Percentiles rank a stretch among this genome's conserved stretches.
phyloP scores from a whole-genome alignment of 2,113 vertebrate species.

The Galbula dea region DNA sequence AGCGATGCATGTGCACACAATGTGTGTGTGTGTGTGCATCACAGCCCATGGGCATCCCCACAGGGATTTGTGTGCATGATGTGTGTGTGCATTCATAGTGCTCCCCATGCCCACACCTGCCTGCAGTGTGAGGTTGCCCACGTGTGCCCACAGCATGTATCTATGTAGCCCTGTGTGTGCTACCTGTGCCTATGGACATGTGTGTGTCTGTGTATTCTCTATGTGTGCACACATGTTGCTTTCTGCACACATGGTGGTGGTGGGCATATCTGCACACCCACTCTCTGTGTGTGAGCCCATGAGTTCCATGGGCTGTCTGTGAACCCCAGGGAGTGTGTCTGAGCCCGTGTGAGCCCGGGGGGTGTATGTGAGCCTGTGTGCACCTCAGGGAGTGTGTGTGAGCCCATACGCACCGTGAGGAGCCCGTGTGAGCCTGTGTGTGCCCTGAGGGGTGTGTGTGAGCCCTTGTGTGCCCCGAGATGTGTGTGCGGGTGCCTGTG shows the following conservation, averaged over 20 bases:
- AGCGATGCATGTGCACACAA: accelerated
- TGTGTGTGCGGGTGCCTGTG: not conserved
- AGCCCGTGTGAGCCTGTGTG: not conserved
- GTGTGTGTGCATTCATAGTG: accelerated
- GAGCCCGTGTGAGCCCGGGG: not conserved
- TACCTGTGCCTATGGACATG: accelerated
- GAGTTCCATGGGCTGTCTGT: not conserved
- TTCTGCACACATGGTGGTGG: accelerated
- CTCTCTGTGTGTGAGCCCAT: not conserved
- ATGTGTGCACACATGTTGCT: accelerated
- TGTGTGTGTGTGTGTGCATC: not conserved
- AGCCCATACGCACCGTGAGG: not conserved
- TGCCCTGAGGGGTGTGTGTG: not conserved
- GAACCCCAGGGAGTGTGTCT: not conserved
- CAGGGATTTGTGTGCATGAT: accelerated
- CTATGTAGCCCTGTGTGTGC: not conserved
- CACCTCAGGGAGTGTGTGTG: too few relatives aligned
- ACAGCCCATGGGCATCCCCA: not conserved
- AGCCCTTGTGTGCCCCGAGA: not conserved
- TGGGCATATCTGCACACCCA: not conserved
- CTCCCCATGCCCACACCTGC: not conserved
- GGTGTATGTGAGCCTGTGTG: not conserved
- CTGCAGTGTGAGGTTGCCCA: accelerated
- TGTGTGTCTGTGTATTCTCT: accelerated
- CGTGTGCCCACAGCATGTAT: not conserved